Evolutionary conservation across 2,113 vertebrate genomes (phyloP).

Genomic region (Galbula dea): DNA sequence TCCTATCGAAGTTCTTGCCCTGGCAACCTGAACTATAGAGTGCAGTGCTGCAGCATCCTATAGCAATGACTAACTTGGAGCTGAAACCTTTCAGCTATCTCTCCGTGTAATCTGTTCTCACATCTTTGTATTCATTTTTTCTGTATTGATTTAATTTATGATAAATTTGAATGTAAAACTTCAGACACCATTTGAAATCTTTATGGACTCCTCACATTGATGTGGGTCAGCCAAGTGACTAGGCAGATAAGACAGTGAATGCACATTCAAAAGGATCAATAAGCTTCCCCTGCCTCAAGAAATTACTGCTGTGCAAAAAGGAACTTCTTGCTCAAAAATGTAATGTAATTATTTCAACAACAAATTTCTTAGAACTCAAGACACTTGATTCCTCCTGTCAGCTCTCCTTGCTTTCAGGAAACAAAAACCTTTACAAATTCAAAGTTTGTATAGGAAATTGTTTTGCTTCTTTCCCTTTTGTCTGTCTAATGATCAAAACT

Average conservation of each 20-base stretch:
- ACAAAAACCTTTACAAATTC: background rate
- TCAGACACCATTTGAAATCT: background rate
- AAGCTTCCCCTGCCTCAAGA: background rate
- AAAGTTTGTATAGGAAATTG: background rate
- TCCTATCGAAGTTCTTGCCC: background rate
- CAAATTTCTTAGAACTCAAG: background rate
- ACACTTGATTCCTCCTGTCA: background rate
- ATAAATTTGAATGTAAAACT: background rate
- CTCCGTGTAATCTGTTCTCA: background rate
- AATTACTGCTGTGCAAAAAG: background rate
- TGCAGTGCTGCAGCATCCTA: background rate
- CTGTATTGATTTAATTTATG: background rate
- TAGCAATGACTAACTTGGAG: background rate
- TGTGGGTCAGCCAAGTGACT: background rate
- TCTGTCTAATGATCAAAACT: constrained; percentile 12
- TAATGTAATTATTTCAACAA: background rate
- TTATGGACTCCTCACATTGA: background rate
- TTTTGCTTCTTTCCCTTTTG: constrained; percentile 19
- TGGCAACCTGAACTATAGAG: background rate
- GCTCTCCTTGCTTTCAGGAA: background rate
- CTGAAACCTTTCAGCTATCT: background rate
- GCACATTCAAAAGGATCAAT: background rate
- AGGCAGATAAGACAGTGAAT: background rate
- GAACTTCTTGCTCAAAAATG: background rate
- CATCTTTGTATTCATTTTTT: background rate